Base-by-base conservation (phyloP, 2,113 vertebrate species). In the Saimiri boliviensis region DNA sequence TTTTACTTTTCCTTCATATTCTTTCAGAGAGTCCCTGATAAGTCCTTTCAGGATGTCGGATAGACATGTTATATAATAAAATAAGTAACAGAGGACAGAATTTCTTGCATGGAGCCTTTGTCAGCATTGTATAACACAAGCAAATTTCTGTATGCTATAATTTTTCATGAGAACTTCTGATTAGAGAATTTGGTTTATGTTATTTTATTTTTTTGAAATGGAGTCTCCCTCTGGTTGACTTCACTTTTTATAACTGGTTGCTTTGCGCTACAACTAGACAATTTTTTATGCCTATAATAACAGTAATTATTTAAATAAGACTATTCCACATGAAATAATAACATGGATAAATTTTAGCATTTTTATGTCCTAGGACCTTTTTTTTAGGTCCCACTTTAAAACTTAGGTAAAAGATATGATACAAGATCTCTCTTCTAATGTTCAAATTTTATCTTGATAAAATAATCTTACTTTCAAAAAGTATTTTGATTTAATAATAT, bases 401-500 rank as follows among this genome's bases (percentile, higher is more conserved):
- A 42, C 60, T 68, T 54, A 80, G 45, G 23, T 73, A 54, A 86
- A 45, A 40, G 23, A 79, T 35, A 3, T 0, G 14, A 77, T 17
- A 45, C 14, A 89, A 32, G 35, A 77, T 70, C n/a, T 93, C 21
- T 90, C 30, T 84, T 77, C 27, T 80, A 84, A 84, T 84, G 6
- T 73, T 45, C 14, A 94, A 89, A 94, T 52, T 95, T 66, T 49
- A 86, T 66, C 19, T 86, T 54, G 32, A 94, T 94, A 93, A 93
- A 96, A 95, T 19, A 56, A 56, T 35, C 42, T 71, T 81, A 85
- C 19, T 89, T 94, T 71, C 95, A 45, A 66, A 86, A 81, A 80
- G 54, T 47, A 80, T 52, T 11, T 96, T 92, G n/a, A 90, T 76
- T 82, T 83, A 95, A 89, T 84, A 95, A 93, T 71, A n/a, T 77